These are phyloP conservation scores for Aspidoscelis tigris DNA, from an alignment of 2,113 vertebrate genomes.

Conservation along the genomic window DNA sequence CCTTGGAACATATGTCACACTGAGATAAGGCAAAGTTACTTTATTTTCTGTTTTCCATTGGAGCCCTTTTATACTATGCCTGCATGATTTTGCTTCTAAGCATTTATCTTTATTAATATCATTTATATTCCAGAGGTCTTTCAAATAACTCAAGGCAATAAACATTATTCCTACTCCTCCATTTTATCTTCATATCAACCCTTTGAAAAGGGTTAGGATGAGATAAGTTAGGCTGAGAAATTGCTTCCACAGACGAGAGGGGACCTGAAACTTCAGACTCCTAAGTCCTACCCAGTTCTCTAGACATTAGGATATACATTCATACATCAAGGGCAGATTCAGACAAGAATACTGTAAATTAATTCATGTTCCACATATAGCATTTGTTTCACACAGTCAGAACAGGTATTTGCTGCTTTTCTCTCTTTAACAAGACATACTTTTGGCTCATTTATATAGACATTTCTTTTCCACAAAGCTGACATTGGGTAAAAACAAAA, in stretches of 20 bases:
- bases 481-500: slow-evolving; percentile 37
- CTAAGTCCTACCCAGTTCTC: too few species aligned
- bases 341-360: neutral
- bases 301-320: too few species aligned
- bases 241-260: too few species aligned
- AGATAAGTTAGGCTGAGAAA: too few species aligned
- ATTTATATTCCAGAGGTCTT: too few species aligned
- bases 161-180: too few species aligned
- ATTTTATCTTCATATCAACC: too few species aligned
- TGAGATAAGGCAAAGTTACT: neutral
- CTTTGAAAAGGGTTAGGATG: too few species aligned
- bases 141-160: too few species aligned
- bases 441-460: slow-evolving; percentile 22
- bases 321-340: neutral
- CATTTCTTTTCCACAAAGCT: slow-evolving; percentile 1
- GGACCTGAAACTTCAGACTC: too few species aligned
- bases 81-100: neutral
- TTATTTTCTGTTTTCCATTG: neutral
- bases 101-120: too few species aligned
- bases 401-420: neutral
- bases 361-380: neutral
- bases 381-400: neutral
- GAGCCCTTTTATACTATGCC: neutral
- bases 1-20: too few species aligned
- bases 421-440: slow-evolving; percentile 9